A percentile compares a stretch with the other conserved stretches of the same genome.
These are phyloP conservation scores for Poeciliopsis presidionis DNA, from an alignment of 2,797 vertebrate species.

Conservation along the genomic window DNA sequence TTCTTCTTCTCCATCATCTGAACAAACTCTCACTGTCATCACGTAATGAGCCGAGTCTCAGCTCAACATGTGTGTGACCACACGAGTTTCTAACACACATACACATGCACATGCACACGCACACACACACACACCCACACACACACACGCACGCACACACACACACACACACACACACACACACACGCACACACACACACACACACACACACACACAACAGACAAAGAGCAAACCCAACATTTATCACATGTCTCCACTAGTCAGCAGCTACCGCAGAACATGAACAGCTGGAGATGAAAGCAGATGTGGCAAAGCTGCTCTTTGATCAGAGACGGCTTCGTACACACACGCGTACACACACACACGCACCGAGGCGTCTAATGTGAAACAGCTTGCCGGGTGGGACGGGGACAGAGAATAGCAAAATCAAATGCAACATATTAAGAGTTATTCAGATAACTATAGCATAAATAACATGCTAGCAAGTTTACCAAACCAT, in stretches of 20 bases:
- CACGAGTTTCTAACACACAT: slow-evolving; percentile 4
- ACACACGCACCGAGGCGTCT: background rate
- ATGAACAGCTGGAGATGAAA: slow-evolving; percentile 44
- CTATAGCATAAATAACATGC: too few species aligned
- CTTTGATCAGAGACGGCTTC: slow-evolving; percentile 26
- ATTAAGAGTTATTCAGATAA: too few species aligned
- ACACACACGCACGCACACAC: too few species aligned
- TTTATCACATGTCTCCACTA: slow-evolving; percentile 7
- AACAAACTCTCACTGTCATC: background rate
- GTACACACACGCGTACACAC: background rate
- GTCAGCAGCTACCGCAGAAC: slow-evolving; percentile 21
- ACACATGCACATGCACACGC: background rate
- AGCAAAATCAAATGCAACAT: background rate
- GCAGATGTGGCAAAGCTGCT: slow-evolving; percentile 21
- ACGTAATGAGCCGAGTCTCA: background rate
- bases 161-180: accelerated
- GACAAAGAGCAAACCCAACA: background rate
- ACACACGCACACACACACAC: too few species aligned
- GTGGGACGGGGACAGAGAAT: slow-evolving; percentile 5
- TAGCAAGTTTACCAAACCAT: too few species aligned
- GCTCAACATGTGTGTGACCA: background rate
- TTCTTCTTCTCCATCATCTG: background rate
- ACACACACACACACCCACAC: background rate
- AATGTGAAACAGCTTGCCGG: slow-evolving; percentile 11
- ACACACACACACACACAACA: too few species aligned